Percentiles rank a stretch among this genome's conserved stretches.
These are phyloP conservation scores for Mormyrus iriodes DNA, from an alignment of 2,113 vertebrate species.

Conservation along the genomic window DNA sequence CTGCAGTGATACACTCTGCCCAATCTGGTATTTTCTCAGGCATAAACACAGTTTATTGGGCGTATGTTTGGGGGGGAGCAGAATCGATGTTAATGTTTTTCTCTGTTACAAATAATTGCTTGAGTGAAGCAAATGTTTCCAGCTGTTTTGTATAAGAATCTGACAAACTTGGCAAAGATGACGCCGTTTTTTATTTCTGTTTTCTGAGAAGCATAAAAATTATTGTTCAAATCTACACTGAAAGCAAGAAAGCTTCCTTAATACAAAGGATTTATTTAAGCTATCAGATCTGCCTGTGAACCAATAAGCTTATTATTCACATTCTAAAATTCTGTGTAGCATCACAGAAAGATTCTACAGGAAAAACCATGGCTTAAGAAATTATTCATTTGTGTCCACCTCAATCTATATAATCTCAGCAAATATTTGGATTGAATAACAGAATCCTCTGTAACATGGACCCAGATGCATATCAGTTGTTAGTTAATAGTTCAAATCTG, in stretches of 20 bases:
- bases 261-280: not conserved
- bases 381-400: not conserved
- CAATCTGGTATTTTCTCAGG: constrained; percentile 20
- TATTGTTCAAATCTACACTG: not conserved
- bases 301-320: not conserved
- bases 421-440: not conserved
- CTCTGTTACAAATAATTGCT: not conserved
- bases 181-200: not conserved
- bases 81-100: not conserved
- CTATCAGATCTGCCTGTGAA: not conserved
- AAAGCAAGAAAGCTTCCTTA: not conserved
- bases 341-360: not conserved
- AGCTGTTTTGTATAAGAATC: not conserved
- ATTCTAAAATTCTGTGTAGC: not conserved
- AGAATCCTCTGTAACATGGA: not conserved
- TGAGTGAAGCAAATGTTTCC: not conserved
- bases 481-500: not conserved
- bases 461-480: not conserved
- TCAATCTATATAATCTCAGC: not conserved
- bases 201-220: not conserved
- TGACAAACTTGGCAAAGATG: not conserved
- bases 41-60: not conserved
- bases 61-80: not conserved
- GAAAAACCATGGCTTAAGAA: not conserved
- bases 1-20: not conserved